Percentiles rank a stretch among this genome's conserved stretches.
Evolutionary conservation across 2,888 invertebrate genomes (phyloP).

Genomic region (Hecatera dysodea): DNA sequence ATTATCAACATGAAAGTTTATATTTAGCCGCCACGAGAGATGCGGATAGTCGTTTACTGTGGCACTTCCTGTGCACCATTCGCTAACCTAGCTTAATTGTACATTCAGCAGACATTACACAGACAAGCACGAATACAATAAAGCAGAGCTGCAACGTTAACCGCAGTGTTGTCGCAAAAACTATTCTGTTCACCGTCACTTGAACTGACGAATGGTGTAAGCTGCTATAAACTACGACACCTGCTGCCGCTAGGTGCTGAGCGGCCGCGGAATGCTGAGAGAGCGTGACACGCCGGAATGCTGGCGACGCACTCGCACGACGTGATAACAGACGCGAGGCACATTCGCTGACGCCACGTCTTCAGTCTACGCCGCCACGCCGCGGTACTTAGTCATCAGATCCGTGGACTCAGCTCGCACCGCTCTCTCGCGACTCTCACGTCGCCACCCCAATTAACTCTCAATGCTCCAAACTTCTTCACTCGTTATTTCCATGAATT

Average conservation of each 20-base stretch:
- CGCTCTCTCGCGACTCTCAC: conserved; percentile 62
- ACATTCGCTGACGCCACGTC: conserved; percentile 73
- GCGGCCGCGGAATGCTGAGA: conserved; percentile 53
- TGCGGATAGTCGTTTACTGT: conserved; percentile 35
- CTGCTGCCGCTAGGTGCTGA: conserved; percentile 48
- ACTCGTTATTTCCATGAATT: conserved; percentile 62
- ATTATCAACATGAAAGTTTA: conserved; percentile 27
- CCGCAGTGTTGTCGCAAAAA: conserved; percentile 69
- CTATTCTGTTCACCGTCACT: conserved; percentile 68
- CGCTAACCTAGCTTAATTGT: conserved; percentile 63
- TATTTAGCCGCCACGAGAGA: conserved; percentile 31
- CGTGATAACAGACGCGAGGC: conserved; percentile 71
- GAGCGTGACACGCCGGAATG: conserved; percentile 66
- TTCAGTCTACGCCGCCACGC: conserved; percentile 48
- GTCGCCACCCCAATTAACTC: conserved; percentile 75
- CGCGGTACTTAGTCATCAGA: conserved; percentile 72
- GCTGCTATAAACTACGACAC: conserved; percentile 67
- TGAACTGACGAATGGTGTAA: conserved; percentile 76
- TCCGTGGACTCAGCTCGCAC: conserved; percentile 72
- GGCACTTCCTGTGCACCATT: conserved; percentile 40
- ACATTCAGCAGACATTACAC: conserved; percentile 55
- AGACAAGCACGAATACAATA: conserved; percentile 67
- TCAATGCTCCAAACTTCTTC: conserved; percentile 60
- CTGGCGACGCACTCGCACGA: conserved; percentile 61
- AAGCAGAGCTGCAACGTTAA: conserved; percentile 61